Base-by-base conservation (phyloP, 1,140 invertebrate species). In the Heterodera schachtii region DNA sequence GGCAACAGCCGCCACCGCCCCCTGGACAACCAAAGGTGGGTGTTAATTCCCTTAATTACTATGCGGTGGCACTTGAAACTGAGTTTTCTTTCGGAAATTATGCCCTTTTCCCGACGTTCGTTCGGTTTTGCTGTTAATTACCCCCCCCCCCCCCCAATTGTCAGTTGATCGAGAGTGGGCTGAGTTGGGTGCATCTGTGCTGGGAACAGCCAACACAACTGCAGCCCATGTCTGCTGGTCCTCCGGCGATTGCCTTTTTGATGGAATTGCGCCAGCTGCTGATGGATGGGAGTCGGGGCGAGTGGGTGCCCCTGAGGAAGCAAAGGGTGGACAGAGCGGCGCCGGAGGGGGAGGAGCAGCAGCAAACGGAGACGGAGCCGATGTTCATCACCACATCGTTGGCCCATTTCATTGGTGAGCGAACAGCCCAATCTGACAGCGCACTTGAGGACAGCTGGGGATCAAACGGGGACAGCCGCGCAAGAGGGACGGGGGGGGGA, bases 11-110 rank as follows among this genome's bases (percentile, higher is more conserved):
- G 16, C 67, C 87, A 8, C 64, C 60, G 4, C 64, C 86, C 6
- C 87, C 87, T 43, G 87, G 87, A 52, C 76, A 87, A 73, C 87
- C 87, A 52, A 74, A 87, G 57, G 86, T 87, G 44, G 21, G 6
- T 11, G 6, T 11, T 11, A 52, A 8, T 52, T 52, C 49, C 11
- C 6, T 11, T 8, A 52, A 52, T 52, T 6, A 52, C 49, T 2
- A 6, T 52, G 31, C 31, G 31, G 31, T 31, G 31, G 31, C 31
- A 31, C 31, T 31, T 31, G 31, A 31, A 1, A 31, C 31, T 31
- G 31, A 31, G 31, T 31, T 31, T 31, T 31, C 31, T 31, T 31
- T 31, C 31, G 31, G 31, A 31, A 31, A 31, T 31, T 31, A 31
- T 31, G 31, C 0, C 31, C 31, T 31, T 31, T 31, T 31, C 31